phyloP scores from a whole-genome alignment of 2,888 invertebrate genomes.

The Lymantria dispar region DNA sequence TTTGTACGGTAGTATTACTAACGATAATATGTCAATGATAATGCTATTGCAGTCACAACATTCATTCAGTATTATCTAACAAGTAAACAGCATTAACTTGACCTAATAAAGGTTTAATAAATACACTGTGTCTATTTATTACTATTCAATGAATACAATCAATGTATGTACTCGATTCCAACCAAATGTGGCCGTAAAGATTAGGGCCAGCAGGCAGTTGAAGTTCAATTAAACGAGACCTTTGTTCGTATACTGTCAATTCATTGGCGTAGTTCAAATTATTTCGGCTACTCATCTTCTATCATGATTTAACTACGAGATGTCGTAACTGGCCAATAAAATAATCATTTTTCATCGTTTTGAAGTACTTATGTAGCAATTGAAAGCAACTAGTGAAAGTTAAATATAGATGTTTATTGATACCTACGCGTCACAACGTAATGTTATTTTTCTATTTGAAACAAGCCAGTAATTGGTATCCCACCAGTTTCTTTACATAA shows the following conservation, averaged over 20 bases:
- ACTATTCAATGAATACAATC: slow-evolving; percentile 22
- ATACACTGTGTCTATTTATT: slow-evolving; percentile 10
- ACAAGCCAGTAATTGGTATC: too few species aligned
- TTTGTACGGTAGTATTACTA: too few species aligned
- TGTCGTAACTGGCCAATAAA: slow-evolving; percentile 49
- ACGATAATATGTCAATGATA: too few species aligned
- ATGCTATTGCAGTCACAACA: slow-evolving; percentile 10
- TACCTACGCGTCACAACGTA: neutral
- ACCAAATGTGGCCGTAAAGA: slow-evolving; percentile 18
- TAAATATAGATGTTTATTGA: neutral
- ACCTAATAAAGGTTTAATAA: slow-evolving; percentile 20
- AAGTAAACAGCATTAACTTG: slow-evolving; percentile 24
- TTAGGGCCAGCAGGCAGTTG: slow-evolving; percentile 35
- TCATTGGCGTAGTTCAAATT: slow-evolving; percentile 26
- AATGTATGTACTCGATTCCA: slow-evolving; percentile 18
- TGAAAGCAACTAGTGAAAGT: slow-evolving; percentile 38
- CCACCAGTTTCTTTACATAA: too few species aligned
- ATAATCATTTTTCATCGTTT: slow-evolving; percentile 43
- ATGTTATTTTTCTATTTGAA: too few species aligned
- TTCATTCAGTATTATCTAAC: slow-evolving; percentile 19
- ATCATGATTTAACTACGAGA: slow-evolving; percentile 34
- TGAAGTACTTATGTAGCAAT: slow-evolving; percentile 26
- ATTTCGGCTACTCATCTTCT: slow-evolving; percentile 32
- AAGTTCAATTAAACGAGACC: slow-evolving; percentile 28
- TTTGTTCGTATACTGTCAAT: slow-evolving; percentile 19